Evolutionary conservation across 2,888 invertebrate species (phyloP), one percentile per base, ranked within the genome.

Genomic region (Harmothoe impar): DNA sequence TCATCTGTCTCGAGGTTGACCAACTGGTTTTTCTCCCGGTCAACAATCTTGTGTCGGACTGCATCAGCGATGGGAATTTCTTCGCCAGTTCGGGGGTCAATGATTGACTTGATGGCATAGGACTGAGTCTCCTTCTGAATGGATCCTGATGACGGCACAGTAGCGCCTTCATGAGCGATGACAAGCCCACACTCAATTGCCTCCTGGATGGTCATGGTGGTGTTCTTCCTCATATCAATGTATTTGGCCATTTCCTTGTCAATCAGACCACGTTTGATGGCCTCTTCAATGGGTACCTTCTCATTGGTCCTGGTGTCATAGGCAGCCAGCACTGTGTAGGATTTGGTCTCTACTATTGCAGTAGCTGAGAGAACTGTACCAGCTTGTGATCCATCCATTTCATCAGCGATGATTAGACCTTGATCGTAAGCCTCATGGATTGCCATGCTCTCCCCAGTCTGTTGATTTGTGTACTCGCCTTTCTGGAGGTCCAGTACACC

Each of bases 291-390:
- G 94, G 98, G 98, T 91, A 98, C 96, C 92, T 98, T 97, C 96
- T 98, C 97, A 15, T 98, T 99, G 43, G 98, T 97, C 96, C 97
- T 97, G 0, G 99, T 98, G 95, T 99, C 98, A 90, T 99, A 97
- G 56, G 91, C 91, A 23, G 92, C 91, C 94, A 97, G 97, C 93
- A 96, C 94, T 23, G 98, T 97, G 91, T 98, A 98, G n/a, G 99
- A 98, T 95, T 98, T 97, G 29, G 97, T 96, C 92, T 97, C 96
- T 90, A 94, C 93, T 17, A 94, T 93, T 15, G 94, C 93, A 35
- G 93, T 92, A 94, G 97, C 97, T 31, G 92, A 85, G 15, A 91
- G 43, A 98, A 98, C 91, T 25, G 91, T 68, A 0, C 84, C 77
- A n/a, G 89, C 78, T 20, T 88, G 89, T 20, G 62, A 51, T n/a